A percentile compares a stretch with the other conserved stretches of the same genome.
These are phyloP conservation scores for Narcine bancroftii DNA, from an alignment of 2,113 vertebrate genomes.

Conservation along the genomic window DNA sequence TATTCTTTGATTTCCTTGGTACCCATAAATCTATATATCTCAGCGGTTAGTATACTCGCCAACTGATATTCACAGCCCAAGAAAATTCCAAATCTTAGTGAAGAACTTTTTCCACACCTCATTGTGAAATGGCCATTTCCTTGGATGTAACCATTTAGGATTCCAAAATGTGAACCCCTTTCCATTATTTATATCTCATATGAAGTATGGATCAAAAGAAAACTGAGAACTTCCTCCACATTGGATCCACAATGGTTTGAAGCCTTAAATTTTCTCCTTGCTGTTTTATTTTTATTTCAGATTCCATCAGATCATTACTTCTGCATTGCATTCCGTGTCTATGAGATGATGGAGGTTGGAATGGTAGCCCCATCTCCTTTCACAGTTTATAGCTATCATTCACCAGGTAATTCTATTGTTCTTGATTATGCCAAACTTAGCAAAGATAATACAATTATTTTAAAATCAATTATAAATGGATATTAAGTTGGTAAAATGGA, in stretches of 20 bases:
- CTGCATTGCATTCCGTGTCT: slow-evolving; percentile 64
- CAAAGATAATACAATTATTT: neutral
- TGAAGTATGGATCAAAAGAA: neutral
- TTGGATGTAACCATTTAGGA: neutral
- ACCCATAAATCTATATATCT: neutral
- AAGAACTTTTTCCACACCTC: neutral
- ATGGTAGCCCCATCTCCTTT: slow-evolving; percentile 62
- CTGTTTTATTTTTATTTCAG: slow-evolving; percentile 46
- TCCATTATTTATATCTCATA: neutral
- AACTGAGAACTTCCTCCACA: neutral
- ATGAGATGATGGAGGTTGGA: slow-evolving; percentile 61
- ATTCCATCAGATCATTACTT: slow-evolving; percentile 57
- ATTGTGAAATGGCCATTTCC: neutral
- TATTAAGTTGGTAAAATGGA: neutral
- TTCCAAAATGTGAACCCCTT: neutral
- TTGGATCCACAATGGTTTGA: neutral
- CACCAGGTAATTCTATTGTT: slow-evolving; percentile 55
- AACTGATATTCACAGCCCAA: neutral
- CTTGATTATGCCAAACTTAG: neutral
- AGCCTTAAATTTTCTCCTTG: neutral
- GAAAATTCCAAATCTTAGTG: neutral
- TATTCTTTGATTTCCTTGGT: neutral
- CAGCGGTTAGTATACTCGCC: neutral
- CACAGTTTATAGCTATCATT: slow-evolving; percentile 66
- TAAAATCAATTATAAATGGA: neutral